Base-by-base conservation (phyloP, 2,888 invertebrate species). In the Torymus texanus region DNA sequence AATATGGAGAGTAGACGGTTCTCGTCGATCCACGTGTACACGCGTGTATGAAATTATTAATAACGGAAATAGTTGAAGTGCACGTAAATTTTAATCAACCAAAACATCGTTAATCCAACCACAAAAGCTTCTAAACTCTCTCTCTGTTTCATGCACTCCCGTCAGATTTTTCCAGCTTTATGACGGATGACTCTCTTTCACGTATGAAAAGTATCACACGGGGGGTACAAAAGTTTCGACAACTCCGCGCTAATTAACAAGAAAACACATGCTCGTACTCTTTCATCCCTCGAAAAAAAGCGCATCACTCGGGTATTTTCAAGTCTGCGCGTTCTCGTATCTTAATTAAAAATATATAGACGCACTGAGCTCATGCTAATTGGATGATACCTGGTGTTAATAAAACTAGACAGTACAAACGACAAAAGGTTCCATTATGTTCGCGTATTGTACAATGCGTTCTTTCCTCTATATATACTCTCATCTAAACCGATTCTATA, bases 301-400 rank as follows among this genome's bases (percentile, higher is more conserved):
- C 56, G 56, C 73, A 63, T 65, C 65, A 53, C 18, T n/a, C 29
- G 41, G 56, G 61, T 13, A 41, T 29, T 29, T 68, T 10, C 16
- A 77, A 65, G 24, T 55, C 41, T 61, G 41, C 21, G 29, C 4
- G 29, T 8, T 5, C 41, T 8, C 41, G 66, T 53, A 61, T 66
- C 59, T 72, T 59, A 66, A 78, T 78, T 72, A 67, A 70, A 65
- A 66, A 67, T 51, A 72, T 66, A 77, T 41, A 55, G 55, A 13
- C 13, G n/a, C 50, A 55, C 21, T 53, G 4, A 3, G 29, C 41
- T 41, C 41, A 1, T 24, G 71, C 71, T 79, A 75, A 79, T 79
- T 79, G 65, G 75, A 79, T 56, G 66, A 71, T 79, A 75, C 75
- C 55, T n/a, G 16, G 24, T 41, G 18, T 41, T 53, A 18, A 18